Evolutionary conservation across 2,888 invertebrate species (phyloP).

Genomic region (Mesorhabditis belari): DNA sequence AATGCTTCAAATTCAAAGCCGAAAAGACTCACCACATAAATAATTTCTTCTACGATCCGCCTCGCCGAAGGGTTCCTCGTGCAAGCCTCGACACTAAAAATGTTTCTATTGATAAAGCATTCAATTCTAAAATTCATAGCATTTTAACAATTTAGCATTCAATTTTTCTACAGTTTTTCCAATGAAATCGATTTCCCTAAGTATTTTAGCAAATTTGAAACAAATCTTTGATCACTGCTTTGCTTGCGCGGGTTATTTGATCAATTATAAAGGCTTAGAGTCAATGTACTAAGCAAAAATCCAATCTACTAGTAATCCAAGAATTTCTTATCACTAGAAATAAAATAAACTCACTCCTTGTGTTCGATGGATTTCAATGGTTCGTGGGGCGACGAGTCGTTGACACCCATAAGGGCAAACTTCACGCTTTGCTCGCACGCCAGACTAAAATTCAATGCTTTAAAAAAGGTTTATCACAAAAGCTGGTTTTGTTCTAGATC

Average conservation of each 20-base stretch:
- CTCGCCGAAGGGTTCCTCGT: neutral
- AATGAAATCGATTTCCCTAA: too few relatives aligned
- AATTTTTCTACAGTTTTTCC: too few relatives aligned
- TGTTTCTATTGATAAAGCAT: neutral
- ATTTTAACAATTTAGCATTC: too few relatives aligned
- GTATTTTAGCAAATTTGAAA: too few relatives aligned
- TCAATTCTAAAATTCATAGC: neutral
- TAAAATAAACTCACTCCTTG: conserved; percentile 23
- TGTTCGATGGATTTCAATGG: conserved; percentile 33
- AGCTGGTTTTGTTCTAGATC: neutral
- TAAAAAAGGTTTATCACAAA: neutral
- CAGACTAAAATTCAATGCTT: neutral
- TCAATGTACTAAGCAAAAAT: too few relatives aligned
- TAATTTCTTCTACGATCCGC: neutral
- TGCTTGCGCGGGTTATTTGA: too few relatives aligned
- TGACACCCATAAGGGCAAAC: conserved; percentile 34
- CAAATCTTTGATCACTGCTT: too few relatives aligned
- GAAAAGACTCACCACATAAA: neutral
- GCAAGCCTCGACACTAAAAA: neutral
- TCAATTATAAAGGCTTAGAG: too few relatives aligned
- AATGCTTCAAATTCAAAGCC: too few relatives aligned
- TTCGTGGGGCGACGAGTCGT: conserved; percentile 24
- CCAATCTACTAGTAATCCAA: too few relatives aligned
- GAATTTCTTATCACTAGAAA: neutral
- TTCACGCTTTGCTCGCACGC: conserved; percentile 5